Conservation (phyloP, 2,797 vertebrate genomes). For the Setipinna tenuifilis region DNA sequence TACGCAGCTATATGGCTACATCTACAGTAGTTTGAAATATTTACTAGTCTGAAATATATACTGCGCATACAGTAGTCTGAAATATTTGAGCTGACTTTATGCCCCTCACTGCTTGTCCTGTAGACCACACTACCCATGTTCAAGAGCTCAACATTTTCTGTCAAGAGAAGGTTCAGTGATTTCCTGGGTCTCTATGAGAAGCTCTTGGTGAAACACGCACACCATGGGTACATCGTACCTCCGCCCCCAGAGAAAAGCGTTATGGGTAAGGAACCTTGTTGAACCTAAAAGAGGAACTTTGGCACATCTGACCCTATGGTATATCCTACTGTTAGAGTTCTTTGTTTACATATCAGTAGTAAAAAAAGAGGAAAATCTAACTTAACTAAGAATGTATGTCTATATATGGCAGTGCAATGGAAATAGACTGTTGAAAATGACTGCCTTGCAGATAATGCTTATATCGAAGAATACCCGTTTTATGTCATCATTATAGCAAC, state of each 20-base stretch:
- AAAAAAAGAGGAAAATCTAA: too few species aligned
- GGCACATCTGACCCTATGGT: neutral
- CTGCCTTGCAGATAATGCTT: too few species aligned
- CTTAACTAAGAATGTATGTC: too few species aligned
- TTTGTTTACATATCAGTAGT: too few species aligned
- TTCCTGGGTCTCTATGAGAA: slow-evolving; percentile 96
- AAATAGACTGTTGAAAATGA: too few species aligned
- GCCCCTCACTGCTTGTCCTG: slow-evolving; percentile 25
- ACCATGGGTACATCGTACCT: slow-evolving; percentile 90
- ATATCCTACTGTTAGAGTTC: too few species aligned
- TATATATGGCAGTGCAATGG: too few species aligned
- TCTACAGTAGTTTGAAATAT: neutral
- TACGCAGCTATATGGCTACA: slow-evolving; percentile 58
- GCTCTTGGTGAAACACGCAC: slow-evolving; percentile 88
- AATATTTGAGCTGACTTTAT: neutral
- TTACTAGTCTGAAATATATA: neutral
- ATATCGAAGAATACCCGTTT: too few species aligned
- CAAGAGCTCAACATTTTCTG: slow-evolving; percentile 86
- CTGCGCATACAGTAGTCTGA: neutral
- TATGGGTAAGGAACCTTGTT: slow-evolving; percentile 77
- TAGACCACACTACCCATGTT: slow-evolving; percentile 92
- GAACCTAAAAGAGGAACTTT: neutral
- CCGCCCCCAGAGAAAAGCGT: slow-evolving; percentile 94
- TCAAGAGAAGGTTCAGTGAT: slow-evolving; percentile 95
- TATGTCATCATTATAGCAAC: too few species aligned